Evolutionary conservation across 2,797 vertebrate genomes (phyloP).

Genomic region (Xyrichtys novacula): DNA sequence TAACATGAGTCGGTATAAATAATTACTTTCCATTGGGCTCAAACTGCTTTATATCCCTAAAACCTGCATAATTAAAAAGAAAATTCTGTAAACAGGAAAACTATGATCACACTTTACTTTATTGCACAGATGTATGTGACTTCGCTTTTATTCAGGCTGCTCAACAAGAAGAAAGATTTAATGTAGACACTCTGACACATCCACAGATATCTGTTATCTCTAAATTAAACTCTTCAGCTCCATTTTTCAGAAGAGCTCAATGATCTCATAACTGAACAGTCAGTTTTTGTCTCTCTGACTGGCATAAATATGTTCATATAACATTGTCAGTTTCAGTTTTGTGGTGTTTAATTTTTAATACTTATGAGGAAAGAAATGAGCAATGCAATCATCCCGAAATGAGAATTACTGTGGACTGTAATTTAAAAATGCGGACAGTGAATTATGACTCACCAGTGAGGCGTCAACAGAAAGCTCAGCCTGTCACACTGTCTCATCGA

Average conservation of each 20-base stretch:
- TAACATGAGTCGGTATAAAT: no score
- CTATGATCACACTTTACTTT: no score
- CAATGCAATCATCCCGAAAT: conserved; percentile 45
- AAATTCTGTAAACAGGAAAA: no score
- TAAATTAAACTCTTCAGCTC: conserved; percentile 15
- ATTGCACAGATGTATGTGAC: no score
- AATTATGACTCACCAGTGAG: conserved; percentile 67
- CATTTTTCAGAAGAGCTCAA: conserved; percentile 13
- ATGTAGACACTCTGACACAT: neutral
- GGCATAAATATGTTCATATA: conserved; percentile 1
- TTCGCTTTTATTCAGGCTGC: neutral
- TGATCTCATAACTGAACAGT: conserved; percentile 4
- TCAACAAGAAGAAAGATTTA: neutral
- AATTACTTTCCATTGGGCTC: no score
- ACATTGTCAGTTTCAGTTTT: conserved; percentile 18
- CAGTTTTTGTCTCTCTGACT: conserved; percentile 20
- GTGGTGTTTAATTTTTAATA: conserved; percentile 13
- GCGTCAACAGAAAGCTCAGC: conserved; percentile 66
- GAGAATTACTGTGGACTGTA: conserved; percentile 63
- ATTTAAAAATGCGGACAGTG: conserved; percentile 68
- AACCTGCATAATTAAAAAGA: no score
- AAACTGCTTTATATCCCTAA: no score
- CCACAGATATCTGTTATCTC: neutral
- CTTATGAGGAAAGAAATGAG: conserved; percentile 41
- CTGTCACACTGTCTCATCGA: conserved; percentile 54